phyloP scores from a whole-genome alignment of 2,113 vertebrate species.

The Hiodon alosoides region DNA sequence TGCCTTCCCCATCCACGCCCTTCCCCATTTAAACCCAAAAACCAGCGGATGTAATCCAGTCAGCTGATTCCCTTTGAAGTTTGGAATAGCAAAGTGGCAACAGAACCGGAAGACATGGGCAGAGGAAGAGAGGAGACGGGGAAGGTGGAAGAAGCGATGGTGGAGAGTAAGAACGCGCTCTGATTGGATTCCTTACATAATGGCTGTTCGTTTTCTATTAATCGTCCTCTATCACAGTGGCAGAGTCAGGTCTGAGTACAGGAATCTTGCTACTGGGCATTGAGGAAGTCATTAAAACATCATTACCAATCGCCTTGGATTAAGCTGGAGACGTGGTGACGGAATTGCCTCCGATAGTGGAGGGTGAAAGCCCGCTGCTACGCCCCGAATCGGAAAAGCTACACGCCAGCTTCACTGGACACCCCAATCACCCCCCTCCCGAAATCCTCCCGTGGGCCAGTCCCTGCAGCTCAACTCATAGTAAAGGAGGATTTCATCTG shows the following conservation, averaged over 20 bases:
- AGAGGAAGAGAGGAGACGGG: conserved; percentile 25
- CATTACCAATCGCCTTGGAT: conserved; percentile 64
- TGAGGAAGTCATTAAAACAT: conserved; percentile 63
- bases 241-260: conserved; percentile 55
- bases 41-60: conserved; percentile 49
- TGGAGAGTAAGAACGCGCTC: conserved; percentile 37
- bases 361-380: too few relatives aligned
- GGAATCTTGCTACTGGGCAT: conserved; percentile 64
- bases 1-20: conserved; percentile 27
- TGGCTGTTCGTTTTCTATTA: conserved; percentile 60
- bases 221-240: conserved; percentile 53
- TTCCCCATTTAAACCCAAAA: conserved; percentile 42
- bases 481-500: too few relatives aligned
- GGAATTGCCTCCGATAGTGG: conserved; percentile 55
- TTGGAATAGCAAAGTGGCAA: conserved; percentile 37
- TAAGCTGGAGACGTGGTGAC: conserved; percentile 54
- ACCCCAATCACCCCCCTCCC: background rate
- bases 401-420: too few relatives aligned
- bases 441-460: too few relatives aligned
- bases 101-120: conserved; percentile 38
- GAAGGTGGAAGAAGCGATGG: conserved; percentile 26
- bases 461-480: too few relatives aligned
- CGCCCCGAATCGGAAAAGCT: background rate
- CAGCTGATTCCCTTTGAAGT: conserved; percentile 49
- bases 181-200: conserved; percentile 65